Percentiles rank a stretch among this genome's conserved stretches.
phyloP scores from a whole-genome alignment of 2,113 vertebrate species.

The Chloroceryle aenea region DNA sequence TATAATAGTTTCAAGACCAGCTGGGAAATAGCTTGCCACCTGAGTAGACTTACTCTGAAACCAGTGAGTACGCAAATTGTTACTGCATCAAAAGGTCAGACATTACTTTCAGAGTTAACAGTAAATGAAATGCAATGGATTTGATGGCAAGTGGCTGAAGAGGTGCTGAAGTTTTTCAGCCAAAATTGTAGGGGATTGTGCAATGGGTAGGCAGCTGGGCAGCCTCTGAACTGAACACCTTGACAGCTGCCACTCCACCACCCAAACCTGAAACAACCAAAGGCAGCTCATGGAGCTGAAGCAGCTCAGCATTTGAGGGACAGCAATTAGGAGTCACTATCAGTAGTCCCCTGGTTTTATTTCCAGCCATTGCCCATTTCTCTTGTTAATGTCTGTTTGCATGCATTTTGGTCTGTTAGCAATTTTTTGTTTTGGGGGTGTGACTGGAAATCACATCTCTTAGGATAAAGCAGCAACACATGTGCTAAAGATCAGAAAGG shows the following conservation, averaged over 20 bases:
- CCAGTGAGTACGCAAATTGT: not conserved
- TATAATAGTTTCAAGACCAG: not conserved
- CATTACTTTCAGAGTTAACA: not conserved
- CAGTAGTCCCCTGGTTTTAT: not conserved
- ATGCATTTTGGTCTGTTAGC: not conserved
- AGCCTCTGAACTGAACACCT: not conserved
- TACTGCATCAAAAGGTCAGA: not conserved
- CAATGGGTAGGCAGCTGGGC: not conserved
- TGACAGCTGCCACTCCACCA: not conserved
- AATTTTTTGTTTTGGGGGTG: not conserved
- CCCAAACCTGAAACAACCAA: not conserved
- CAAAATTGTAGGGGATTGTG: not conserved
- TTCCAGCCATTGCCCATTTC: not conserved
- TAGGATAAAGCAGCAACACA: not conserved
- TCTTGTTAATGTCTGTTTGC: not conserved
- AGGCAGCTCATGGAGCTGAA: rapidly evolving
- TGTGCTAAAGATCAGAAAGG: not conserved
- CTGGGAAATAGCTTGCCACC: not conserved
- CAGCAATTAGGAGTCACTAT: not conserved
- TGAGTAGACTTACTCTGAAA: not conserved
- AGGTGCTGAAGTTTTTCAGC: not conserved
- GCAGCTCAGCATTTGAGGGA: not conserved
- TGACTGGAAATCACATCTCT: not conserved
- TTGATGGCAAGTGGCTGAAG: not conserved
- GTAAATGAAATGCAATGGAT: not conserved